These are phyloP conservation scores for Glossophaga mutica DNA, from an alignment of 2,797 vertebrate species.

Conservation along the genomic window DNA sequence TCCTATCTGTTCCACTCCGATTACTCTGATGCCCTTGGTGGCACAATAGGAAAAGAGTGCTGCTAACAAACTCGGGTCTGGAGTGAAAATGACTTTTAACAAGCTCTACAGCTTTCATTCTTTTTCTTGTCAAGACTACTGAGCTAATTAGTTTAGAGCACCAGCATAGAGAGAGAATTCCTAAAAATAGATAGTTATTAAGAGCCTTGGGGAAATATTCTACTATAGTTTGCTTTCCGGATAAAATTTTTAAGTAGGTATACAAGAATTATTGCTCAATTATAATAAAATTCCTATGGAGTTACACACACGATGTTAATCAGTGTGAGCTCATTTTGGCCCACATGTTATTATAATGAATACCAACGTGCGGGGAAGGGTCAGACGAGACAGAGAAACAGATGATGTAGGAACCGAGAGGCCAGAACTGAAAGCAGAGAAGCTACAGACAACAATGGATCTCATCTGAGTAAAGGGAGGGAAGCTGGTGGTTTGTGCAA, in stretches of 20 bases:
- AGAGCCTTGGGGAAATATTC: constrained; percentile 61
- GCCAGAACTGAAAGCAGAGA: background rate
- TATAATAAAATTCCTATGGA: constrained; percentile 73
- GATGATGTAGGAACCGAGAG: background rate
- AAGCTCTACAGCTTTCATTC: constrained; percentile 47
- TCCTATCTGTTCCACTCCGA: constrained; percentile 35
- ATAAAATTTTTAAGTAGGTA: constrained; percentile 67
- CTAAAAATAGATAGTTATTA: constrained; percentile 69
- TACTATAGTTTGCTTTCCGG: constrained; percentile 73
- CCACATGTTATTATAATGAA: constrained; percentile 41
- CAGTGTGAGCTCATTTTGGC: constrained; percentile 64
- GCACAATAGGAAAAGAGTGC: constrained; percentile 2
- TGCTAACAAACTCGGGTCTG: constrained; percentile 66
- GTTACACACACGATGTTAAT: constrained; percentile 58
- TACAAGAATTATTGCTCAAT: constrained; percentile 71
- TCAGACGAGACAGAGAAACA: constrained; percentile 42
- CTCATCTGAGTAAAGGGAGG: background rate
- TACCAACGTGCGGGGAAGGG: background rate
- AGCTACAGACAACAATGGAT: background rate
- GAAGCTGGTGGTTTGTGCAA: background rate
- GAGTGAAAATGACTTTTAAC: constrained; percentile 57
- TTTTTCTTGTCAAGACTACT: constrained; percentile 62
- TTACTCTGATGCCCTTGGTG: constrained; percentile 23
- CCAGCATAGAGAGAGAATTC: constrained; percentile 39
- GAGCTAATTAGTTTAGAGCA: constrained; percentile 55